A percentile compares a stretch with the other conserved stretches of the same genome.
These are phyloP conservation scores for Ips typographus DNA, from an alignment of 1,140 invertebrate species.

Conservation along the genomic window DNA sequence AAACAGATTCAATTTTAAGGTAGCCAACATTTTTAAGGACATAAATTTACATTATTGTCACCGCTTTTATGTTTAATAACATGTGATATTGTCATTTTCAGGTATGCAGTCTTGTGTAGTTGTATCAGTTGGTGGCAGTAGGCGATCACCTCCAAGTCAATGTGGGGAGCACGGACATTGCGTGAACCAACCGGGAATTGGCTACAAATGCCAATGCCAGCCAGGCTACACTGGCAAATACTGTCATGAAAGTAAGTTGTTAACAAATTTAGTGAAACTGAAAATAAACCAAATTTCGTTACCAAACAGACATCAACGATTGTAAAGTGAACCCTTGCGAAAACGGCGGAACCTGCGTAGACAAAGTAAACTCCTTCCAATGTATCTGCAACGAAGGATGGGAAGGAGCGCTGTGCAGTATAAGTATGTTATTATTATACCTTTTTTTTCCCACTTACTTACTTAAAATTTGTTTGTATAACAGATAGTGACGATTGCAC, in stretches of 20 bases:
- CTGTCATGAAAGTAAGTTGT: slow-evolving; percentile 69
- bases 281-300: not conserved
- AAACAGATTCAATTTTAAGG: too few species aligned
- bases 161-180: slow-evolving; percentile 83
- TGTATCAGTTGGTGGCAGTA: slow-evolving; percentile 51
- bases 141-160: slow-evolving; percentile 51
- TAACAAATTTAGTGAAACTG: not conserved
- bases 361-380: slow-evolving; percentile 73
- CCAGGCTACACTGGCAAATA: slow-evolving; percentile 75
- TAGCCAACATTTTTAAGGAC: too few species aligned
- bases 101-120: slow-evolving; percentile 58
- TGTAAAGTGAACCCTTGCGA: slow-evolving; percentile 72
- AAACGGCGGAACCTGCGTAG: slow-evolving; percentile 74
- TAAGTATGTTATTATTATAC: slow-evolving; percentile 54
- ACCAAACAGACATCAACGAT: slow-evolving; percentile 63
- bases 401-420: slow-evolving; percentile 65
- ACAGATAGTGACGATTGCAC: slow-evolving; percentile 81
- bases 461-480: not conserved
- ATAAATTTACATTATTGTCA: too few species aligned
- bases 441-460: slow-evolving; percentile 1
- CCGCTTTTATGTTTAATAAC: too few species aligned
- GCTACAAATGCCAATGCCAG: slow-evolving; percentile 71
- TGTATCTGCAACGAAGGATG: slow-evolving; percentile 75
- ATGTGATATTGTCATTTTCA: slow-evolving; percentile 25
- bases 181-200: slow-evolving; percentile 61